phyloP scores from a whole-genome alignment of 2,113 vertebrate species.

The Campylorhamphus procurvoides region DNA sequence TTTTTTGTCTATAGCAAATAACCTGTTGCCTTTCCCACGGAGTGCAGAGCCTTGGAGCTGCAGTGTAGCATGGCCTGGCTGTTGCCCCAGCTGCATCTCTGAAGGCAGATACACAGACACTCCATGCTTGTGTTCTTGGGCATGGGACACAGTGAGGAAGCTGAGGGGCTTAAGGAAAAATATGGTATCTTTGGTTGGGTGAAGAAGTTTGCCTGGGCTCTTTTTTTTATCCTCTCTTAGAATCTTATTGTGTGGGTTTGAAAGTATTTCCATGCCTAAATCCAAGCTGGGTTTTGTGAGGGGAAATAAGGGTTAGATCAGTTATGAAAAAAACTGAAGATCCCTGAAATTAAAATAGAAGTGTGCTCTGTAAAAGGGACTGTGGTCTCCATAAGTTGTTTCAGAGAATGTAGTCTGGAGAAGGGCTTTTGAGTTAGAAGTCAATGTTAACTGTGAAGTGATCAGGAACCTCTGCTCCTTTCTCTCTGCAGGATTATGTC shows the following conservation, averaged over 20 bases:
- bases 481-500: constrained; percentile 86
- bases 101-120: background rate
- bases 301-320: background rate
- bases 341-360: background rate
- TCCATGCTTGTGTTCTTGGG: background rate
- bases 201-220: background rate
- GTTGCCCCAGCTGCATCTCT: background rate
- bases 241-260: background rate
- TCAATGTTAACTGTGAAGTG: background rate
- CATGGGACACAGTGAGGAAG: background rate
- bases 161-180: background rate
- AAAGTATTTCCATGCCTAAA: background rate
- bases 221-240: background rate
- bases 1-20: background rate
- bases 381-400: background rate
- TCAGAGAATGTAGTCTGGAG: background rate
- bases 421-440: background rate
- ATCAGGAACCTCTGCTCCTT: constrained; percentile 7
- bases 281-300: background rate
- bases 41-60: background rate
- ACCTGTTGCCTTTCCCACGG: background rate
- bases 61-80: background rate
- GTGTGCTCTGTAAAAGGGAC: background rate
- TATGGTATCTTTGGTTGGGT: background rate
- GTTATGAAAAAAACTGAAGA: background rate